Conservation (phyloP, 2,113 vertebrate genomes). For the Empidonax traillii region DNA sequence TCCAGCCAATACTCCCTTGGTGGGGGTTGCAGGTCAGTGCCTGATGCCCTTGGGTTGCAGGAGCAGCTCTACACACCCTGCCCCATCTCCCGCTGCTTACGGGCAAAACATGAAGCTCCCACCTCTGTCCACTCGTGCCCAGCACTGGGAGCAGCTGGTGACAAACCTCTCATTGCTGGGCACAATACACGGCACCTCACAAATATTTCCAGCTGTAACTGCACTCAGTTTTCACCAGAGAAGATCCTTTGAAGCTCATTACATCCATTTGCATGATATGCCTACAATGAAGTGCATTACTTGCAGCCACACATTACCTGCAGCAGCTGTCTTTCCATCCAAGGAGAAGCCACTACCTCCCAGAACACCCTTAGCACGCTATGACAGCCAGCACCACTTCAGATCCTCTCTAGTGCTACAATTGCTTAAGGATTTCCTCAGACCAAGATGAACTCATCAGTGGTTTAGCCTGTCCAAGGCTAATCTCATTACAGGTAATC, state of each 20-base stretch:
- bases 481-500: constrained; percentile 64
- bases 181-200: not conserved
- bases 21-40: not conserved
- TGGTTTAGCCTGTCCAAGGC: constrained; percentile 20
- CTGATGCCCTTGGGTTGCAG: accelerated
- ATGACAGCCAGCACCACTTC: not conserved
- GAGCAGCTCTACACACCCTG: accelerated
- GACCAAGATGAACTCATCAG: constrained; percentile 40
- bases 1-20: not conserved
- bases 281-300: not conserved
- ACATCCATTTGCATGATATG: not conserved
- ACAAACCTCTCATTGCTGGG: not conserved
- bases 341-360: not conserved
- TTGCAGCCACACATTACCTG: not conserved
- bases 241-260: not conserved
- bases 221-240: not conserved
- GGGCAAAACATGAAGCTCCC: not conserved
- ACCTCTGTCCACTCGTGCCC: not conserved
- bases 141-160: not conserved
- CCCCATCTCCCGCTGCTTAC: not conserved
- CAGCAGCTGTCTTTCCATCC: not conserved
- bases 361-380: accelerated
- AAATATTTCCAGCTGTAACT: not conserved
- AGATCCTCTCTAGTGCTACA: not conserved
- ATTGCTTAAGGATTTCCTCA: constrained; percentile 25